Evolutionary conservation across 2,888 invertebrate genomes (phyloP), one percentile per base, ranked within the genome.

Genomic region (Phaedon cochleariae): DNA sequence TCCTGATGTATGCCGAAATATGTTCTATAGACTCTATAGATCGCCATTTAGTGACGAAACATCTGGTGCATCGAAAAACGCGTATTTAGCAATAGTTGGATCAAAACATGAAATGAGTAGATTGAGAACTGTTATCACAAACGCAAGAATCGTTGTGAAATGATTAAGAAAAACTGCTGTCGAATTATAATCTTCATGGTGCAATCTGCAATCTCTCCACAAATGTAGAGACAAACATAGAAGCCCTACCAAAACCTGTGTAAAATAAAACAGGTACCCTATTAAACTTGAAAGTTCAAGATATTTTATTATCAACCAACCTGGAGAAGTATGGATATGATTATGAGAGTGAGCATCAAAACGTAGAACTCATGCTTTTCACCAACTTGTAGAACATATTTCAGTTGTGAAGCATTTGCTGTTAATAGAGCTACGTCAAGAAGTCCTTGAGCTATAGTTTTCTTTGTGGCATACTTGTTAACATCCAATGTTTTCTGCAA

Each of bases 381-480:
- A 4, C 94, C 94, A 37, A 92, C 92, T 87, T 92, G 93, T 0
- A 95, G 86, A 29, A 95, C 90, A 76, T 95, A 95, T 81, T 95
- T 95, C 37, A 95, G 85, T 80, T 95, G 95, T 0, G 94, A 93
- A 2, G 95, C 95, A 80, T 95, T 95, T 0, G 95, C 94, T 1
- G 95, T 95, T 57, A 95, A 85, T 69, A 95, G 84, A 0, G 95
- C 95, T 64, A 95, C 93, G 81, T 95, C 95, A 74, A 95, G 87
- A 90, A 95, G 92, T 3, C 95, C 95, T 85, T 95, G 95, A 0
- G 95, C 94, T 64, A 95, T 94, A 0, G 95, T 95, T 84, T 96
- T 96, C 84, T 95, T 96, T 9, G 95, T 95, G 20, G 95, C 95
- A 88, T 95, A 96, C 72, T 92, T 89, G 83, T 95, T 96, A 2